A percentile compares a stretch with the other conserved stretches of the same genome.
phyloP scores from a whole-genome alignment of 1,140 invertebrate genomes.

The Psilanteris sp. region DNA sequence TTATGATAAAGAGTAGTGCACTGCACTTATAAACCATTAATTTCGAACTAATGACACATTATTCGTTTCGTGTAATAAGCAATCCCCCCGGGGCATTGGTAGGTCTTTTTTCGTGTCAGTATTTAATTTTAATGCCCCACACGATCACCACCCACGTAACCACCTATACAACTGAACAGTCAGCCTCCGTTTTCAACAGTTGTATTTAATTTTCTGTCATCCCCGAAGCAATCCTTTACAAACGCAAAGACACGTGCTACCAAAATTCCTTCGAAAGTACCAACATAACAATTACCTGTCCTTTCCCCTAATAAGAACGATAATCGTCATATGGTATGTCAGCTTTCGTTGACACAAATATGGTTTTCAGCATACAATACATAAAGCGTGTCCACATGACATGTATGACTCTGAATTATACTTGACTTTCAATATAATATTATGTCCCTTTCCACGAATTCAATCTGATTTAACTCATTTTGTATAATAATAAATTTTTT shows the following conservation, averaged over 20 bases:
- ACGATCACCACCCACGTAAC: conserved; percentile 54
- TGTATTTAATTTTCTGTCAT: conserved; percentile 57
- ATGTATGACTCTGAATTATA: conserved; percentile 23
- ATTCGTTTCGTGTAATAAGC: conserved; percentile 45
- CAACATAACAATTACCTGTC: conserved; percentile 48
- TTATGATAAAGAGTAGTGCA: conserved; percentile 23
- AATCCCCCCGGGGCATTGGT: conserved; percentile 1
- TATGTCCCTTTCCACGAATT: no score
- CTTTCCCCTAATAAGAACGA: conserved; percentile 47
- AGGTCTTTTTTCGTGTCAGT: conserved; percentile 32
- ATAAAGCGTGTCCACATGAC: conserved; percentile 40
- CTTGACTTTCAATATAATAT: no score
- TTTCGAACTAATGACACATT: conserved; percentile 43
- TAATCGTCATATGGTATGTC: conserved; percentile 59
- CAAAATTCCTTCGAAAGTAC: conserved; percentile 56
- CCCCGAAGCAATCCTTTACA: conserved; percentile 53
- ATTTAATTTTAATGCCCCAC: conserved; percentile 53
- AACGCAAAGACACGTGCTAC: conserved; percentile 46
- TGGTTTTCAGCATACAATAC: conserved; percentile 12
- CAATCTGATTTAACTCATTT: no score
- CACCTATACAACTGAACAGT: conserved; percentile 23
- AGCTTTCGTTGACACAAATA: conserved; percentile 30
- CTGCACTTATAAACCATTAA: conserved; percentile 10
- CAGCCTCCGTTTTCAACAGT: conserved; percentile 43
- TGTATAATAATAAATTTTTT: no score